Conservation (phyloP, 1,140 invertebrate genomes). For the Samia ricini region DNA sequence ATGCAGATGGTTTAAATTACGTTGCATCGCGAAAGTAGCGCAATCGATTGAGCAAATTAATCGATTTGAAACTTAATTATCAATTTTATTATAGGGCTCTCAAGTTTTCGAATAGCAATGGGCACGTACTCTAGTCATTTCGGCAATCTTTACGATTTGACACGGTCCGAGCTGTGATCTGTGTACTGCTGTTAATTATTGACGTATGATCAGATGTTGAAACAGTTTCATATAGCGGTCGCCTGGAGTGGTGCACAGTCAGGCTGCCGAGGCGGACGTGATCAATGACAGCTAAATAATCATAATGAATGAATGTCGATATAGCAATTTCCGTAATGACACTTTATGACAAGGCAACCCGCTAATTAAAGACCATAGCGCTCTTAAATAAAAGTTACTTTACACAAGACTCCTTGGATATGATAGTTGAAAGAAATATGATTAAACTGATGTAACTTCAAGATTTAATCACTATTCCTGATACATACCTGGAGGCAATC, state of each 20-base stretch:
- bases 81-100: background rate
- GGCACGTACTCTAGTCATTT: background rate
- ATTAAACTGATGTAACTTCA: constrained; percentile 27
- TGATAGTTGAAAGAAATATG: constrained; percentile 27
- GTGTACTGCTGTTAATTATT: constrained; percentile 49
- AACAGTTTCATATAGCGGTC: constrained; percentile 14
- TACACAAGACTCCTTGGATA: constrained; percentile 25
- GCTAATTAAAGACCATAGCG: constrained; percentile 37
- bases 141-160: constrained; percentile 31
- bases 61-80: background rate
- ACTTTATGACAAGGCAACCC: constrained; percentile 40
- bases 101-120: background rate
- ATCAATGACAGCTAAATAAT: constrained; percentile 45
- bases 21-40: background rate
- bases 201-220: constrained; percentile 40
- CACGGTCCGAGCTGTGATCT: constrained; percentile 29
- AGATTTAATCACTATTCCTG: constrained; percentile 36
- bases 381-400: constrained; percentile 22
- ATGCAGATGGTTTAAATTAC: background rate
- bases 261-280: constrained; percentile 22
- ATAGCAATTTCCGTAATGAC: constrained; percentile 48
- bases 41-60: constrained; percentile 1
- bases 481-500: constrained; percentile 35
- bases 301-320: constrained; percentile 38
- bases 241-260: constrained; percentile 10